A percentile compares a stretch with the other conserved stretches of the same genome.
These are phyloP conservation scores for Taurulus bubalis DNA, from an alignment of 2,113 vertebrate genomes.

Conservation along the genomic window DNA sequence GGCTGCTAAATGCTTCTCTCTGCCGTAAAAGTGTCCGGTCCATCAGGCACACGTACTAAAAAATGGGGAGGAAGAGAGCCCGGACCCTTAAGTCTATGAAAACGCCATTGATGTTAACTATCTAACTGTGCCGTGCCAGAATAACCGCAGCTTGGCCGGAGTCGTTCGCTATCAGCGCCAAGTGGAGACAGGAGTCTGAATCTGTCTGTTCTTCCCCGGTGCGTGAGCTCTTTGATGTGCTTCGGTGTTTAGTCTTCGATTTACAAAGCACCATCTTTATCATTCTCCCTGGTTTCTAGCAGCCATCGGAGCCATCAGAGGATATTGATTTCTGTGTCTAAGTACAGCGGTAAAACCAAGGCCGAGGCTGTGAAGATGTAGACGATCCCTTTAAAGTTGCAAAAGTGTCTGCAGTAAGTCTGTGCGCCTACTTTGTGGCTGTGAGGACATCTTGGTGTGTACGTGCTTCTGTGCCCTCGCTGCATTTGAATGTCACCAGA, in stretches of 20 bases:
- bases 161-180: slow-evolving; percentile 37
- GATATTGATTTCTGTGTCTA: slow-evolving; percentile 23
- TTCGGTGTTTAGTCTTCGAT: slow-evolving; percentile 63
- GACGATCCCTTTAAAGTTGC: slow-evolving; percentile 52
- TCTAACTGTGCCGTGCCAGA: slow-evolving; percentile 52
- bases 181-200: slow-evolving; percentile 53
- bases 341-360: slow-evolving; percentile 57
- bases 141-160: slow-evolving; percentile 29
- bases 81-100: slow-evolving; percentile 48
- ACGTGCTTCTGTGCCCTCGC: background rate
- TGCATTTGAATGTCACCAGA: slow-evolving; percentile 57
- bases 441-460: slow-evolving; percentile 8
- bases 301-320: slow-evolving; percentile 40
- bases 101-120: slow-evolving; percentile 72
- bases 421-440: background rate
- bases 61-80: slow-evolving; percentile 40
- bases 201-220: slow-evolving; percentile 44
- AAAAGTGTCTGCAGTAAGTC: background rate
- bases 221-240: slow-evolving; percentile 70
- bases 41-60: slow-evolving; percentile 71
- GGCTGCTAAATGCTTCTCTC: slow-evolving; percentile 62
- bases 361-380: slow-evolving; percentile 39
- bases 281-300: slow-evolving; percentile 45
- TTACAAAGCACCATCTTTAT: slow-evolving; percentile 63
- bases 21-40: slow-evolving; percentile 68